Base-by-base conservation (phyloP, 2,797 vertebrate species). In the Heliangelus exortis region DNA sequence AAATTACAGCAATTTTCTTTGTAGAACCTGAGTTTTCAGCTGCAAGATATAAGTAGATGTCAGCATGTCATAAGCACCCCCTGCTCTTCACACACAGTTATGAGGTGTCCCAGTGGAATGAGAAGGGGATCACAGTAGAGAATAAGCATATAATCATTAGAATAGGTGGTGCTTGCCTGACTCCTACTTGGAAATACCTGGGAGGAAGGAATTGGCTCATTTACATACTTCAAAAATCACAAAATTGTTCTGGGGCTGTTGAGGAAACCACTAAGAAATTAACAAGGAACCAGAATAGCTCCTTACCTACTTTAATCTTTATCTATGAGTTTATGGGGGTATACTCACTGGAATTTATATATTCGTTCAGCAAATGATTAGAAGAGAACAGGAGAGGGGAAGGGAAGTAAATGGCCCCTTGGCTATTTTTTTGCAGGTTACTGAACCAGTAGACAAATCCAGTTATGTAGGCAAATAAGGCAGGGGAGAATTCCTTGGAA, bases 1-100 rank as follows among this genome's bases (percentile, higher is more conserved):
- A 88, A 96, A 96, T 97, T 95, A 96, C 75, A 84, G 92, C 93
- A 90, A 95, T 95, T 97, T 96, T 93, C 95, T 92, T 77, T 77
- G 74, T 51, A 88, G 85, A 92, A 92, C 71, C 85, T 78, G 85
- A 54, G 51, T 90, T 96, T 93, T 97, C 91, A 93, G 87, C 83
- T 62, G 69, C 59, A 90, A 94, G 89, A 88, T 68, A 5, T 81
- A 95, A 95, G 90, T 83, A 92, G 72, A 91, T 94, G 93, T 96
- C 94, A 95, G 82, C 23, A 54, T 84, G 89, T 95, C 93, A 91
- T 61, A 90, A 93, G 87, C 80, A 92, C 85, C 87, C 85, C 87
- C 91, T 95, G 80, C 87, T 92, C 94, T 94, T 94, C 91, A 69
- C 85, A 54, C 53, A 57, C 39, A 72, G 79, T 84, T 96, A 73